A percentile compares a stretch with the other conserved stretches of the same genome.
phyloP scores from a whole-genome alignment of 2,797 vertebrate species.

The Peromyscus attwateri region DNA sequence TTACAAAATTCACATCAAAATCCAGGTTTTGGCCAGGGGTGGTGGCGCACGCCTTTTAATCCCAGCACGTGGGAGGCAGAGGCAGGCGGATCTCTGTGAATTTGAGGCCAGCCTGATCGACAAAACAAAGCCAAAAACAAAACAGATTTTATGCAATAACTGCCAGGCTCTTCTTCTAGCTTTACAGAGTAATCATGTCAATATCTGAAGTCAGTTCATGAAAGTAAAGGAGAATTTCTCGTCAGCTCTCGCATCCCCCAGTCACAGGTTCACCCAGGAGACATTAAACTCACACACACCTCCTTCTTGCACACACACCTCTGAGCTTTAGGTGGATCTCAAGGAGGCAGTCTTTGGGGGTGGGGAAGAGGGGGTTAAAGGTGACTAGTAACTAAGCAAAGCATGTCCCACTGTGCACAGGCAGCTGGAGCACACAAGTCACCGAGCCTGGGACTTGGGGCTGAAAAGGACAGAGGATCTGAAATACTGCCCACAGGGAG shows the following conservation, averaged over 20 bases:
- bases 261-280: neutral
- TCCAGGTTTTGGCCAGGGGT: neutral
- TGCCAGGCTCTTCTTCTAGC: neutral
- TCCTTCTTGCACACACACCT: neutral
- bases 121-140: no score
- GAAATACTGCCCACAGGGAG: neutral
- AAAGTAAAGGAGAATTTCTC: neutral
- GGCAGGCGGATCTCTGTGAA: no score
- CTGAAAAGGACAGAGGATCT: neutral
- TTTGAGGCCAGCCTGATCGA: no score
- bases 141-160: neutral
- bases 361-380: neutral
- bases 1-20: neutral
- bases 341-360: neutral
- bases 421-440: neutral
- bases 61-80: no score
- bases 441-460: neutral
- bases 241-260: neutral
- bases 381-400: neutral
- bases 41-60: no score
- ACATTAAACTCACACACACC: no score
- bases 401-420: neutral
- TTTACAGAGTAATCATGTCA: neutral
- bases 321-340: neutral
- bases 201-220: neutral